phyloP scores from a whole-genome alignment of 2,113 vertebrate species.

The Barbus barbus region DNA sequence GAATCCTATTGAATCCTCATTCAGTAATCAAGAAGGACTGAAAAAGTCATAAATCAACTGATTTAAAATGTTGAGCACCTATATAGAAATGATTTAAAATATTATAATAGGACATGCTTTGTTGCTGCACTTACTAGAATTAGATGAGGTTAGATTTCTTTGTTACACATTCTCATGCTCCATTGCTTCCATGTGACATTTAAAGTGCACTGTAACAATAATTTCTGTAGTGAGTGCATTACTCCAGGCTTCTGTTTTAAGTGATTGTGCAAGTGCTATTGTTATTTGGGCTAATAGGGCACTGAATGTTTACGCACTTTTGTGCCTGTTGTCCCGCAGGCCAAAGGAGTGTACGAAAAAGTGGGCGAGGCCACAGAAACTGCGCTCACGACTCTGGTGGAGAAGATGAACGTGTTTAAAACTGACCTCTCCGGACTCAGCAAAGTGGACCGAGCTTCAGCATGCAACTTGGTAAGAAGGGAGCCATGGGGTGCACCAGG shows the following conservation, averaged over 20 bases:
- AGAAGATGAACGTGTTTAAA: conserved; percentile 98
- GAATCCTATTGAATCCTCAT: background rate
- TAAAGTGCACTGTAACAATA: conserved; percentile 6
- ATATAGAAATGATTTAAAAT: background rate
- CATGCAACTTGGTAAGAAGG: conserved; percentile 85
- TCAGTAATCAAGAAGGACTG: background rate
- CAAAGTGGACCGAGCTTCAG: conserved; percentile 87
- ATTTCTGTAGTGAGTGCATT: background rate
- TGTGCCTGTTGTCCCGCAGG: conserved; percentile 65
- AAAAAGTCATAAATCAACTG: background rate
- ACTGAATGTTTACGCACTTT: background rate
- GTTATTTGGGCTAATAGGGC: conserved; percentile 3
- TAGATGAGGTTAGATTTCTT: background rate
- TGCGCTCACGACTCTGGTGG: conserved; percentile 91
- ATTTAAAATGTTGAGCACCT: background rate
- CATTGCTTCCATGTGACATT: background rate
- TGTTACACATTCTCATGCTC: background rate
- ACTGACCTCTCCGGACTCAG: conserved; percentile 81
- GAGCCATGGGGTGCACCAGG: background rate
- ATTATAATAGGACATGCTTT: background rate
- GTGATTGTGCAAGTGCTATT: background rate
- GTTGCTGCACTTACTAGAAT: background rate
- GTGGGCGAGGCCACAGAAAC: conserved; percentile 98
- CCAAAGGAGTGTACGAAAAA: conserved; percentile 94
- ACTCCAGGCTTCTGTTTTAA: background rate